Percentiles rank a stretch among this genome's conserved stretches.
Evolutionary conservation across 1,140 invertebrate species (phyloP).

Genomic region (Camponotus floridanus): DNA sequence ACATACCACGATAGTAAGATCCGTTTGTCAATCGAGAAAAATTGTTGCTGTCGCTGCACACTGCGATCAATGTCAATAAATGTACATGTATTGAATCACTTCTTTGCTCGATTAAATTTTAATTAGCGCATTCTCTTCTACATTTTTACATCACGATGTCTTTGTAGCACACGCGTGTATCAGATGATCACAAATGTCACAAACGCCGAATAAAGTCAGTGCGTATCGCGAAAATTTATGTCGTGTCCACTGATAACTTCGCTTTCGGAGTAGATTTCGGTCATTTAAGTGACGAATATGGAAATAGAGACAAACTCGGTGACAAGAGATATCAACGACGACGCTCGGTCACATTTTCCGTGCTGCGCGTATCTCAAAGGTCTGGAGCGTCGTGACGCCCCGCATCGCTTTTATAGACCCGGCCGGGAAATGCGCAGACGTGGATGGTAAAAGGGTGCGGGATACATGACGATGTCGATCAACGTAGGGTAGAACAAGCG

Average conservation of each 20-base stretch:
- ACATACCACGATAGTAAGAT: constrained; percentile 48
- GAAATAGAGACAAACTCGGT: constrained; percentile 32
- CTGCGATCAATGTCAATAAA: constrained; percentile 17
- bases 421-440: constrained; percentile 79
- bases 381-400: constrained; percentile 82
- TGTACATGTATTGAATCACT: constrained; percentile 18
- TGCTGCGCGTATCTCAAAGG: constrained; percentile 80
- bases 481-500: constrained; percentile 12
- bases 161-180: constrained; percentile 5
- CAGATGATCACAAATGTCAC: constrained; percentile 26
- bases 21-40: not conserved
- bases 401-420: constrained; percentile 81
- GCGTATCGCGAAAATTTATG: not conserved
- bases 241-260: constrained; percentile 23
- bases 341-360: constrained; percentile 81
- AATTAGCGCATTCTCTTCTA: constrained; percentile 15
- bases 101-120: not conserved
- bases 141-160: constrained; percentile 37
- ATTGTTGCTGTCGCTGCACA: constrained; percentile 22
- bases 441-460: constrained; percentile 69
- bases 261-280: constrained; percentile 18
- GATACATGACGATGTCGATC: constrained; percentile 46
- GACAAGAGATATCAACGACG: constrained; percentile 31
- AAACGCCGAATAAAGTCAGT: not conserved
- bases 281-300: constrained; percentile 36